A percentile compares a stretch with the other conserved stretches of the same genome.
Evolutionary conservation across 2,797 vertebrate species (phyloP).

Genomic region (Ceryle rudis): DNA sequence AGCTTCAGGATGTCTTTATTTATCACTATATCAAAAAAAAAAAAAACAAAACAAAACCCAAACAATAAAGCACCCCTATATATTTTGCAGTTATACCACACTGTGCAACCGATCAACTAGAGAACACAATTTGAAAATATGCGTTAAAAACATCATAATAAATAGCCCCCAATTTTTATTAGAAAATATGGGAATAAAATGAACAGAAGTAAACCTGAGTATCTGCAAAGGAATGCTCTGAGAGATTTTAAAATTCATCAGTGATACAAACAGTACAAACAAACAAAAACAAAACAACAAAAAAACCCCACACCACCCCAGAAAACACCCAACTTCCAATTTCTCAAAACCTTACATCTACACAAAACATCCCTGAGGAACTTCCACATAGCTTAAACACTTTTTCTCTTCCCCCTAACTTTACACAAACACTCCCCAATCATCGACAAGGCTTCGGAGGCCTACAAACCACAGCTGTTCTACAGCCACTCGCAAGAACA

Average conservation of each 20-base stretch:
- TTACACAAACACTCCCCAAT: not conserved
- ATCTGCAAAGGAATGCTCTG: not conserved
- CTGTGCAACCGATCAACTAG: not conserved
- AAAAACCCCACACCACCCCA: too few species aligned
- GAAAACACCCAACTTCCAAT: not conserved
- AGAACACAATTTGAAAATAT: not conserved
- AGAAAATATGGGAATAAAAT: not conserved
- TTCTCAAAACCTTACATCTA: not conserved
- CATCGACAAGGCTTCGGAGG: not conserved
- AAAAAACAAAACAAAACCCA: not conserved
- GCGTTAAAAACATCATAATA: not conserved
- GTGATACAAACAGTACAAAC: not conserved
- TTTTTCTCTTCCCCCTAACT: not conserved
- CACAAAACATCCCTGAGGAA: not conserved
- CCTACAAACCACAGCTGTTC: not conserved
- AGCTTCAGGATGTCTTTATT: not conserved
- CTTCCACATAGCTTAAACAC: rapidly evolving
- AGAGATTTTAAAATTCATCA: not conserved
- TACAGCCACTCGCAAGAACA: not conserved
- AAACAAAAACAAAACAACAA: too few species aligned
- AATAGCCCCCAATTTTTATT: not conserved
- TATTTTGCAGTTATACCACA: not conserved
- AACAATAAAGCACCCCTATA: not conserved
- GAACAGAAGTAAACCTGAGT: not conserved
- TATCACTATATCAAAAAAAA: not conserved